Evolutionary conservation across 2,113 vertebrate species (phyloP).

Genomic region (Cebidichthys violaceus): DNA sequence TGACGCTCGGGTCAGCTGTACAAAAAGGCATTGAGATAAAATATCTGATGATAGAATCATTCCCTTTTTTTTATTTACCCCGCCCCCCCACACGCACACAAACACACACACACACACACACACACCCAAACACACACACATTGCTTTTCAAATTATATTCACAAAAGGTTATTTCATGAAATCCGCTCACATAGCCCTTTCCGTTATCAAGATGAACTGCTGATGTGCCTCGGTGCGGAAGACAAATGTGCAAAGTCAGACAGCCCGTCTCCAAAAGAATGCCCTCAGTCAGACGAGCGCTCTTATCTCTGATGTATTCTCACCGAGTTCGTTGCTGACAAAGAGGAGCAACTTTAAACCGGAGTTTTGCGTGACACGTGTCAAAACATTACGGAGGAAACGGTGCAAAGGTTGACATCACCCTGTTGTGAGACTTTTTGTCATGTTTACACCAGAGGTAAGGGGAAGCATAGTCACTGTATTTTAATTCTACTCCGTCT

Average conservation of each 20-base stretch:
- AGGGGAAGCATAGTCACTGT: not conserved
- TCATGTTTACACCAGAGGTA: slow-evolving; percentile 22
- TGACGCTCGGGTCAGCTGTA: slow-evolving; percentile 28
- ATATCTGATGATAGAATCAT: slow-evolving; percentile 60
- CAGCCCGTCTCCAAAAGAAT: slow-evolving; percentile 68
- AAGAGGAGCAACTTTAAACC: slow-evolving; percentile 62
- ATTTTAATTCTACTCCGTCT: slow-evolving; percentile 18
- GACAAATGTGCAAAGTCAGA: slow-evolving; percentile 79
- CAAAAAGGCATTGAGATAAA: slow-evolving; percentile 43
- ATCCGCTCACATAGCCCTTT: slow-evolving; percentile 74
- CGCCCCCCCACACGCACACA: not conserved
- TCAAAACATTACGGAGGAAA: slow-evolving; percentile 43
- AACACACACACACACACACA: slow-evolving; percentile 21
- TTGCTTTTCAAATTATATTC: slow-evolving; percentile 68
- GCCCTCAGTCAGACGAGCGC: slow-evolving; percentile 63
- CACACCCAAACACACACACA: slow-evolving; percentile 16
- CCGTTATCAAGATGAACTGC: slow-evolving; percentile 78
- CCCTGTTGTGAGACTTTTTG: slow-evolving; percentile 23
- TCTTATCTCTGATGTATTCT: slow-evolving; percentile 74
- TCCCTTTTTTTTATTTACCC: slow-evolving; percentile 35
- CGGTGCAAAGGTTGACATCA: slow-evolving; percentile 21
- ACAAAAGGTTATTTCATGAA: slow-evolving; percentile 77
- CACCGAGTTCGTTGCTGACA: slow-evolving; percentile 63
- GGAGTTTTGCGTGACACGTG: slow-evolving; percentile 49
- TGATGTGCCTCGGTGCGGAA: slow-evolving; percentile 64